Evolutionary conservation across 92 coral and sea anemone species (phyloP).

Genomic region (Zoanthus gigantus): DNA sequence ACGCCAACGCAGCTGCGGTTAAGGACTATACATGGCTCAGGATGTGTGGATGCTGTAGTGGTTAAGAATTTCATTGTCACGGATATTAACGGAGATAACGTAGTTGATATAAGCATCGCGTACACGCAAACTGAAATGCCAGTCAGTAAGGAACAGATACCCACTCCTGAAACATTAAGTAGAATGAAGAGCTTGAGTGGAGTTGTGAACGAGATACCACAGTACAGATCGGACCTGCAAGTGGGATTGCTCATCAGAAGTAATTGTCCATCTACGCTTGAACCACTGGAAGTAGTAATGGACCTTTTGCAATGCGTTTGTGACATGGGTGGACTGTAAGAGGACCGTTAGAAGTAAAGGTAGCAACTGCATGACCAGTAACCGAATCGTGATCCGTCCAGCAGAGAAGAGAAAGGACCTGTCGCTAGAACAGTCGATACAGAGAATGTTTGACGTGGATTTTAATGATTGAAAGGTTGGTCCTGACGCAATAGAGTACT

Average conservation of each 20-base stretch:
- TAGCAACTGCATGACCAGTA: constrained; percentile 15
- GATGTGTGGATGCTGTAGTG: constrained; percentile 14
- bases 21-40: constrained; percentile 72
- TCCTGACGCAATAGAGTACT: constrained; percentile 47
- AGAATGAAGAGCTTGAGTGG: constrained; percentile 54
- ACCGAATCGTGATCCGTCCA: constrained; percentile 38
- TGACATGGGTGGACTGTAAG: constrained; percentile 69
- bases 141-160: constrained; percentile 59
- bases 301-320: constrained; percentile 72
- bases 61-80: constrained; percentile 12
- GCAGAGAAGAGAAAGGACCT: constrained; percentile 48
- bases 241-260: constrained; percentile 70
- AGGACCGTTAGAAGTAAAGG: constrained; percentile 57
- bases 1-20: constrained; percentile 57
- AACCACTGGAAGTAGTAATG: constrained; percentile 71
- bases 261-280: constrained; percentile 70
- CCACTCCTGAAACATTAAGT: constrained; percentile 54
- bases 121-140: constrained; percentile 62
- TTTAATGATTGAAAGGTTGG: constrained; percentile 54
- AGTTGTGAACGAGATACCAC: constrained; percentile 52
- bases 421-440: constrained; percentile 18
- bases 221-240: constrained; percentile 58
- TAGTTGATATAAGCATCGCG: constrained; percentile 34
- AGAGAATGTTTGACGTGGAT: constrained; percentile 49
- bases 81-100: constrained; percentile 21